Conservation (phyloP, 2,797 vertebrate species). For the Ambastaia sidthimunki region DNA sequence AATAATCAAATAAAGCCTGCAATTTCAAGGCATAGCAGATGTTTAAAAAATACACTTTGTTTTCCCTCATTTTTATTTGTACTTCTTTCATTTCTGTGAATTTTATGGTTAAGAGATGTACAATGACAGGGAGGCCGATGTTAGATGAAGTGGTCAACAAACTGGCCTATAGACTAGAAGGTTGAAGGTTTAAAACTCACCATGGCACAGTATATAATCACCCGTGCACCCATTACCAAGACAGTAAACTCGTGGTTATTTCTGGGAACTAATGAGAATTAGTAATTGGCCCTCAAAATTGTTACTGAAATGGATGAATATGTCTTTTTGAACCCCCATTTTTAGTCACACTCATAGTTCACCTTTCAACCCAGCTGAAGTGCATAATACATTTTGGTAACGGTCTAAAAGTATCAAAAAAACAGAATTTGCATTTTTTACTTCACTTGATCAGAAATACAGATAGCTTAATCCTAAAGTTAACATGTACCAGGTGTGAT, state of each 20-base stretch:
- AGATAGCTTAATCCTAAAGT: conserved; percentile 55
- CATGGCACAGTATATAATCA: too few relatives aligned
- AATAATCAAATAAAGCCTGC: too few relatives aligned
- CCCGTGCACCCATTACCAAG: conserved; percentile 42
- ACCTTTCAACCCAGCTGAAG: neutral
- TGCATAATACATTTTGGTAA: neutral
- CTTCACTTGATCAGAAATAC: neutral
- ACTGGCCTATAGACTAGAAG: too few relatives aligned
- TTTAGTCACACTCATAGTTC: neutral
- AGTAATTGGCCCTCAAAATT: neutral
- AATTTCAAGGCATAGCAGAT: too few relatives aligned
- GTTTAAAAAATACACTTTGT: too few relatives aligned
- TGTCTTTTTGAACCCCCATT: neutral
- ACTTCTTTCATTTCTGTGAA: too few relatives aligned
- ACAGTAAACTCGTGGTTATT: neutral
- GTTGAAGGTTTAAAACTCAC: too few relatives aligned
- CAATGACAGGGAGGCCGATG: too few relatives aligned
- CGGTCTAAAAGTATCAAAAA: neutral
- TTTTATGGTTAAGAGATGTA: too few relatives aligned
- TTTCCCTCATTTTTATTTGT: too few relatives aligned
- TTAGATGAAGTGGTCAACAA: too few relatives aligned
- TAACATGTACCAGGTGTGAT: conserved; percentile 68
- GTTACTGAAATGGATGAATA: neutral
- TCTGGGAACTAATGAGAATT: too few relatives aligned
- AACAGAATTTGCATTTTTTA: neutral